A percentile compares a stretch with the other conserved stretches of the same genome.
Evolutionary conservation across 1,140 invertebrate genomes (phyloP).

Genomic region (Nasonia vitripennis): DNA sequence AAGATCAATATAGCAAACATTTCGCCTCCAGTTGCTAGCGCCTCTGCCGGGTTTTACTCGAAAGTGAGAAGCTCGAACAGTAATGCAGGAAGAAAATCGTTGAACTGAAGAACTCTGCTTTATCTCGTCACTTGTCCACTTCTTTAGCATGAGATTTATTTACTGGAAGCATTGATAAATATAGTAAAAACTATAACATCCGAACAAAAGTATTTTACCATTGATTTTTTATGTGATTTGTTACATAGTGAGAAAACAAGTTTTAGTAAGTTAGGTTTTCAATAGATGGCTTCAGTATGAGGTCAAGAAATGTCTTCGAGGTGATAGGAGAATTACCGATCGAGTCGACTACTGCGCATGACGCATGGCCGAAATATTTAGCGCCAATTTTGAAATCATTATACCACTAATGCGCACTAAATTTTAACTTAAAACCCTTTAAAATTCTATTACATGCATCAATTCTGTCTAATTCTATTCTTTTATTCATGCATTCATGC

Average conservation of each 20-base stretch:
- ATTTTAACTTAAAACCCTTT: too few species aligned
- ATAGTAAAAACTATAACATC: neutral
- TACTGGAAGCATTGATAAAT: too few species aligned
- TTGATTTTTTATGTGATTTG: neutral
- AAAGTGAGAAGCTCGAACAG: neutral
- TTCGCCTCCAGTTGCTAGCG: slow-evolving; percentile 27
- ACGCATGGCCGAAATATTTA: neutral
- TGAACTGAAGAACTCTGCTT: too few species aligned
- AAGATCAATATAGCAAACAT: slow-evolving; percentile 49
- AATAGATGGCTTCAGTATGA: slow-evolving; percentile 35
- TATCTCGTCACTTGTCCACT: too few species aligned
- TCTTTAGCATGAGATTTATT: too few species aligned
- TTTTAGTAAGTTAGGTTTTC: neutral
- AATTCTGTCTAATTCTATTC: too few species aligned
- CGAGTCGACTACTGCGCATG: neutral
- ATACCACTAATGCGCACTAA: neutral
- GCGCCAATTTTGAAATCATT: neutral
- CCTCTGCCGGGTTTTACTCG: neutral
- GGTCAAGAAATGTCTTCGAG: neutral
- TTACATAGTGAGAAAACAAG: neutral
- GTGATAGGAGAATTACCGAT: slow-evolving; percentile 7
- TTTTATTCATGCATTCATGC: too few species aligned
- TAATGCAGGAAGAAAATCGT: neutral
- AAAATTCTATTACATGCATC: too few species aligned
- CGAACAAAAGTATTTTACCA: slow-evolving; percentile 14